Base-by-base conservation (phyloP, 2,797 vertebrate genomes). In the Sebastes vulpes region DNA sequence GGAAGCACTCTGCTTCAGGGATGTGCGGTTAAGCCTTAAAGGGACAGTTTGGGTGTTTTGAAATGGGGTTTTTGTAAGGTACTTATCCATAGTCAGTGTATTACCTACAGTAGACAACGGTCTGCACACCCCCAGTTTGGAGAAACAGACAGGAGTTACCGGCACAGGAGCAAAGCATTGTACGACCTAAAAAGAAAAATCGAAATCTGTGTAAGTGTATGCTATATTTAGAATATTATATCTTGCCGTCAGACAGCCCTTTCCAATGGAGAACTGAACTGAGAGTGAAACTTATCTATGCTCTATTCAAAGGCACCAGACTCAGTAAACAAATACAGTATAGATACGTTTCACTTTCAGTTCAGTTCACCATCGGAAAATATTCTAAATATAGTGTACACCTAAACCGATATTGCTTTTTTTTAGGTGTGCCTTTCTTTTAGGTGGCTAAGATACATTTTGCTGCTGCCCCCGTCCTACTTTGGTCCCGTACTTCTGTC, bases 1-100 rank as follows among this genome's bases (percentile, higher is more conserved):
- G 92, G 85, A 87, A 91, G 82, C 89, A 88, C 91, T 94, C 50
- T 29, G 85, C 83, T 67, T 77, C 60, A 68, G 75, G 83, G 74
- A 85, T 64, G 74, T 72, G 63, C 32, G 11, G 80, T 75, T 73
- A 48, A 64, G 35, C 26, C 52, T 56, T 77, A 64, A 79, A 50
- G 46, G 46, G 8, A 50, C 8, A 50, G 46, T 50, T 50, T 20
- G 46, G 46, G 7, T 50, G 46, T 50, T 50, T 50, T 50, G 46
- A 50, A 50, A n/a, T n/a, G 18, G 18, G 2, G 46, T 50, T 50
- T 2, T 50, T 28, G 26, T 28, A 28, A 50, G 46, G 46, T 20
- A 50, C 18, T 50, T 50, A 50, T 50, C 46, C 46, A n/a, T 50
- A 0, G 0, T n/a, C 18, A 50, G 46, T 50, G 46, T n/a, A 0